phyloP scores from a whole-genome alignment of 2,113 vertebrate genomes.

The Chinchilla lanigera region DNA sequence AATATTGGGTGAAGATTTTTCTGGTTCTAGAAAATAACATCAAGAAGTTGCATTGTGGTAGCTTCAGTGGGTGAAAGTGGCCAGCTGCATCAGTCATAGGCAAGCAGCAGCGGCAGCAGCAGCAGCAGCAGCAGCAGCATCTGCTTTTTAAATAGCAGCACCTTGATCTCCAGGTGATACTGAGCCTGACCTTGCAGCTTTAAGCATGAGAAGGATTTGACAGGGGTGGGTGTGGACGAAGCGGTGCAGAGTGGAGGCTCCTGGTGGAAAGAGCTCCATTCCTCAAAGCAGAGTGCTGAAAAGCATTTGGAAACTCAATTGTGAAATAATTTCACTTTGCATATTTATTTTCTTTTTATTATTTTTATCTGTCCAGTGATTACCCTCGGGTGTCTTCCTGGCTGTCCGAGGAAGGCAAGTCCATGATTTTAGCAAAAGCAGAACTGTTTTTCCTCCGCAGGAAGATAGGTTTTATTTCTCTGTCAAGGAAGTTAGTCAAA shows the following conservation, averaged over 20 bases:
- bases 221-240: neutral
- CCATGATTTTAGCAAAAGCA: neutral
- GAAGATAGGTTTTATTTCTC: slow-evolving; percentile 20
- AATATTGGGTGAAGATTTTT: neutral
- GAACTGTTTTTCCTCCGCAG: slow-evolving; percentile 10
- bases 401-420: neutral
- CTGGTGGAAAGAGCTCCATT: neutral
- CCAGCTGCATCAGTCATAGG: fast-evolving
- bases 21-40: neutral
- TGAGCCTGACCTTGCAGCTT: neutral
- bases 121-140: neutral
- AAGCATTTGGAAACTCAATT: neutral
- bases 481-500: slow-evolving; percentile 22
- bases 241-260: neutral
- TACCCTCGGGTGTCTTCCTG: neutral
- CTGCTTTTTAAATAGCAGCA: neutral
- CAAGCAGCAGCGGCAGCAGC: neutral
- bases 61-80: neutral
- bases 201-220: neutral
- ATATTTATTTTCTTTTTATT: neutral
- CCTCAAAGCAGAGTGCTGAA: neutral
- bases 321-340: neutral
- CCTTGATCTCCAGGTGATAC: neutral
- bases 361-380: neutral
- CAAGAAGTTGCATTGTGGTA: neutral